Conservation (phyloP, 2,888 invertebrate species). For the Ormyrus labotus region DNA sequence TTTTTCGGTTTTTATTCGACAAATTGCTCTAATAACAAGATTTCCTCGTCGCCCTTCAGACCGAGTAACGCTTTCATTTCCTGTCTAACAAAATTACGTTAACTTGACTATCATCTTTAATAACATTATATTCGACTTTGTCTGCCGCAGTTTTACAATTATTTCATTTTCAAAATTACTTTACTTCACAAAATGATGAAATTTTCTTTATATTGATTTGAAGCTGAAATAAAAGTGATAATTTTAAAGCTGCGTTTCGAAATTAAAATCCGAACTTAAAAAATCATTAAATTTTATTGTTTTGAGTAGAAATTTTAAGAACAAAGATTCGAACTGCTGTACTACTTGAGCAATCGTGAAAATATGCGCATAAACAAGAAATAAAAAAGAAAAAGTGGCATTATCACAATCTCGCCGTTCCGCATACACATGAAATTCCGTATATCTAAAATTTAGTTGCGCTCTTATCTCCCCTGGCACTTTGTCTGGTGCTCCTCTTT, state of each 20-base stretch:
- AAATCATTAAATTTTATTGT: too few species aligned
- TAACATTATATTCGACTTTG: too few species aligned
- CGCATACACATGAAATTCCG: not conserved
- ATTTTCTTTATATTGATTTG: too few species aligned
- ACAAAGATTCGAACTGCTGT: slow-evolving; percentile 11
- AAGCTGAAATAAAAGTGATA: too few species aligned
- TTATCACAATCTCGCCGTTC: slow-evolving; percentile 23
- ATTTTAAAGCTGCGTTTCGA: too few species aligned
- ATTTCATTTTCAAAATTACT: too few species aligned
- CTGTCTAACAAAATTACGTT: too few species aligned
- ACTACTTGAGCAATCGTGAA: not conserved
- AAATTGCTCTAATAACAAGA: slow-evolving; percentile 46
- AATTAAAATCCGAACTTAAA: too few species aligned
- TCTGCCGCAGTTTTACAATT: too few species aligned
- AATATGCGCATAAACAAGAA: slow-evolving; percentile 30
- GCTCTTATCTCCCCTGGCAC: slow-evolving; percentile 18
- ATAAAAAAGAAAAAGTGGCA: slow-evolving; percentile 11
- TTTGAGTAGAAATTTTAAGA: not conserved
- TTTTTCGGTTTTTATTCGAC: slow-evolving; percentile 25
- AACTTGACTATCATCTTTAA: too few species aligned
- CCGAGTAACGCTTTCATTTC: slow-evolving; percentile 32
- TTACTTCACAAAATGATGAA: too few species aligned
- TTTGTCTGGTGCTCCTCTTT: slow-evolving; percentile 29
- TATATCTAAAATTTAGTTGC: slow-evolving; percentile 26
- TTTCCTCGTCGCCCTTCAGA: slow-evolving; percentile 30